A percentile compares a stretch with the other conserved stretches of the same genome.
phyloP scores from a whole-genome alignment of 1,140 invertebrate species.

The Drosophila lacertosa region DNA sequence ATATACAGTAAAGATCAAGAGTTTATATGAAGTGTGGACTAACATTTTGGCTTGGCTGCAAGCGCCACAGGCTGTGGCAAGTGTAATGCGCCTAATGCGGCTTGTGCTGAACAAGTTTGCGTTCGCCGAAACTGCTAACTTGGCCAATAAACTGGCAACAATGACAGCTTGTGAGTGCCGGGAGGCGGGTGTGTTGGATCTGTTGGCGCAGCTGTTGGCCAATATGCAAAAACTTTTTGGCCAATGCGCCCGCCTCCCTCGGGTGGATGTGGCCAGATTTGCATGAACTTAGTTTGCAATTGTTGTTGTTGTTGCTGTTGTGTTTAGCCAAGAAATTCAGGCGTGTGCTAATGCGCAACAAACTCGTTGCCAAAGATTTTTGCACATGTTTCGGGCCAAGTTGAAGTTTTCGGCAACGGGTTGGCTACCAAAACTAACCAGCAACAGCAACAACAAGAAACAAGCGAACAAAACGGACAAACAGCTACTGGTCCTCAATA shows the following conservation, averaged over 20 bases:
- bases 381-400: constrained; percentile 76
- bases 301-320: constrained; percentile 32
- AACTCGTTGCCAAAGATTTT: constrained; percentile 66
- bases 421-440: constrained; percentile 44
- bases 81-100: constrained; percentile 43
- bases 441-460: constrained; percentile 27
- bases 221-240: constrained; percentile 56
- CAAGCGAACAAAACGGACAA: constrained; percentile 36
- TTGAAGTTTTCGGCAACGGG: constrained; percentile 35
- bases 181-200: neutral
- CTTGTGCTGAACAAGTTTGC: constrained; percentile 24
- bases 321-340: constrained; percentile 65
- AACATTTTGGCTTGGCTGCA: constrained; percentile 11
- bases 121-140: constrained; percentile 32
- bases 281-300: constrained; percentile 38
- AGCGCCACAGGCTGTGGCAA: constrained; percentile 25
- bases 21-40: constrained; percentile 12
- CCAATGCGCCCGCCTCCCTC: neutral
- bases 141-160: constrained; percentile 19
- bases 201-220: constrained; percentile 39
- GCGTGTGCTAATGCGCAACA: constrained; percentile 75
- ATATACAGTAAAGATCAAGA: constrained; percentile 6
- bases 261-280: constrained; percentile 45
- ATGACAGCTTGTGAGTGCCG: neutral
- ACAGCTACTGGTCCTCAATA: constrained; percentile 59